Evolutionary conservation across 2,113 vertebrate species (phyloP).

Genomic region (Pantherophis guttatus): DNA sequence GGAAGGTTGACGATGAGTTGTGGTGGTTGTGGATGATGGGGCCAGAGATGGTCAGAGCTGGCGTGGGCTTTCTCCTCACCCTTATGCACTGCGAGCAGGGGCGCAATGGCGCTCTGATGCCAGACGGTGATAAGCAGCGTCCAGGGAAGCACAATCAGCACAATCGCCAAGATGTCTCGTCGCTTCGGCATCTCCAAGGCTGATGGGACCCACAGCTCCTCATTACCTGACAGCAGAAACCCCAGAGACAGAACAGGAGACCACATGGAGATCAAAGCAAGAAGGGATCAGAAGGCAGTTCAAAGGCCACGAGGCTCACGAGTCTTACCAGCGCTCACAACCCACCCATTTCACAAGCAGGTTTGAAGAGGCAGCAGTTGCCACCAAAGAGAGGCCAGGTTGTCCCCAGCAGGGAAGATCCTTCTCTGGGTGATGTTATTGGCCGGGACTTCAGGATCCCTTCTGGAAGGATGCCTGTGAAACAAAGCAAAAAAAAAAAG

Average conservation of each 20-base stretch:
- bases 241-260: constrained; percentile 71
- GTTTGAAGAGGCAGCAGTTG: constrained; percentile 69
- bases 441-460: constrained; percentile 58
- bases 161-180: constrained; percentile 97
- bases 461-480: constrained; percentile 65
- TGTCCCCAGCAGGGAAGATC: constrained; percentile 31
- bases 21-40: constrained; percentile 26
- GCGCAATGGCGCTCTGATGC: constrained; percentile 96
- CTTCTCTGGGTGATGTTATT: neutral
- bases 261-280: constrained; percentile 72
- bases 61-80: constrained; percentile 76
- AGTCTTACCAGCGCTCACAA: constrained; percentile 88
- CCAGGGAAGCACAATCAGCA: constrained; percentile 99
- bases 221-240: constrained; percentile 87
- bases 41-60: constrained; percentile 20
- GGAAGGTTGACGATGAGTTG: constrained; percentile 48
- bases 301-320: constrained; percentile 46
- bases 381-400: constrained; percentile 56
- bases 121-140: constrained; percentile 98
- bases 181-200: constrained; percentile 99
- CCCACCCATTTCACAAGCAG: constrained; percentile 86
- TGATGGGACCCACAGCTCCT: constrained; percentile 92
- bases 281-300: constrained; percentile 56
- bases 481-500: constrained; percentile 41
- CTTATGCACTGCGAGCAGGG: constrained; percentile 92